Evolutionary conservation across 2,797 vertebrate species (phyloP).

Genomic region (Dryobates pubescens): DNA sequence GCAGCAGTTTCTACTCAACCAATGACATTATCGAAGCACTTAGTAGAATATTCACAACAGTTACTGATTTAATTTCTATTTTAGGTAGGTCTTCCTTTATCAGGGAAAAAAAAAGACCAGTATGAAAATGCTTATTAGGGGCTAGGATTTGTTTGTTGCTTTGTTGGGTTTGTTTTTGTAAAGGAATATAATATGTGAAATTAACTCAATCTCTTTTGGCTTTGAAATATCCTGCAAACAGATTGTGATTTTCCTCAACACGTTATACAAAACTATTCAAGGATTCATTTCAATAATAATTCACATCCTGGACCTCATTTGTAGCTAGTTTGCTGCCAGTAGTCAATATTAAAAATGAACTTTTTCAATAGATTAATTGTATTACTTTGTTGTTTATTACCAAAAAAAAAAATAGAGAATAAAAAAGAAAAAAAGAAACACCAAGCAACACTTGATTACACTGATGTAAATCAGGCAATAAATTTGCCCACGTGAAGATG

Average conservation of each 20-base stretch:
- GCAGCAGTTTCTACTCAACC: too few species aligned
- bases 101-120: neutral
- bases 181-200: neutral
- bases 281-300: slow-evolving; percentile 25
- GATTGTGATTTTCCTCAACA: slow-evolving; percentile 14
- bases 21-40: neutral
- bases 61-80: neutral
- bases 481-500: neutral
- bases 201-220: slow-evolving; percentile 14
- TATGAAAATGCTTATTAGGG: neutral
- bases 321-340: slow-evolving; percentile 3
- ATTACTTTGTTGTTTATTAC: neutral
- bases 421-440: neutral
- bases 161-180: neutral
- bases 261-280: slow-evolving; percentile 10
- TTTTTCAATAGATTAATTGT: neutral
- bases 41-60: neutral
- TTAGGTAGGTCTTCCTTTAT: neutral
- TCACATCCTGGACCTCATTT: slow-evolving; percentile 12
- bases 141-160: neutral
- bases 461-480: slow-evolving; percentile 6
- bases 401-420: neutral
- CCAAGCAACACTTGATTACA: neutral
- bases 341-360: neutral
- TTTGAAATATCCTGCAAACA: slow-evolving; percentile 24